Evolutionary conservation across 2,888 invertebrate genomes (phyloP).

Genomic region (Spilosoma lubricipeda): DNA sequence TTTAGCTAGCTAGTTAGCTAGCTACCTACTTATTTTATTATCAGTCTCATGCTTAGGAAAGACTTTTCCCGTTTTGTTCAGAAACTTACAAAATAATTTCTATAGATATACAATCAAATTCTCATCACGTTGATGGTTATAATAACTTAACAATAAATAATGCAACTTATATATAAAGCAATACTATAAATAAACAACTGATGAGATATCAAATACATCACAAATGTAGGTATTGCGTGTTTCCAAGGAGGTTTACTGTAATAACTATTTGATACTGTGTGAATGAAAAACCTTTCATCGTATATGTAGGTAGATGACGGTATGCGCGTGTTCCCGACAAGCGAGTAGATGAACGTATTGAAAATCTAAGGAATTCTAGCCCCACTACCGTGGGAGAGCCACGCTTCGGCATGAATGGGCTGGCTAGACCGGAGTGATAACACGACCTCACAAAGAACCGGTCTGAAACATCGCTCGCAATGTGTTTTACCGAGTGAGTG

Average conservation of each 20-base stretch:
- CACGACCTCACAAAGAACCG: too few species aligned
- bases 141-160: constrained; percentile 11
- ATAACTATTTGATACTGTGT: constrained; percentile 28
- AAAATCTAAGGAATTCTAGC: too few species aligned
- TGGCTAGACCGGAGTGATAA: too few species aligned
- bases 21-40: too few species aligned
- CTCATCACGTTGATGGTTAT: background rate
- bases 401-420: too few species aligned
- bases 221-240: constrained; percentile 63
- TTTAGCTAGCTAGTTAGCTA: too few species aligned
- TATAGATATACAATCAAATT: constrained; percentile 4
- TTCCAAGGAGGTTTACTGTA: constrained; percentile 46
- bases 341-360: too few species aligned
- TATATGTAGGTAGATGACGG: background rate
- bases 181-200: constrained; percentile 9
- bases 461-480: too few species aligned
- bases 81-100: background rate
- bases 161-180: constrained; percentile 1
- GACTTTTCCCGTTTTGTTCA: background rate
- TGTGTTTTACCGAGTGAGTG: too few species aligned
- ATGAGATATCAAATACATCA: constrained; percentile 34
- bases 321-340: too few species aligned
- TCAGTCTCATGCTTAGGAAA: too few species aligned
- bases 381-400: too few species aligned
- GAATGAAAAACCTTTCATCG: constrained; percentile 21